Evolutionary conservation across 2,113 vertebrate species (phyloP), one percentile per base, ranked within the genome.

Genomic region (Lophotis ruficrista): DNA sequence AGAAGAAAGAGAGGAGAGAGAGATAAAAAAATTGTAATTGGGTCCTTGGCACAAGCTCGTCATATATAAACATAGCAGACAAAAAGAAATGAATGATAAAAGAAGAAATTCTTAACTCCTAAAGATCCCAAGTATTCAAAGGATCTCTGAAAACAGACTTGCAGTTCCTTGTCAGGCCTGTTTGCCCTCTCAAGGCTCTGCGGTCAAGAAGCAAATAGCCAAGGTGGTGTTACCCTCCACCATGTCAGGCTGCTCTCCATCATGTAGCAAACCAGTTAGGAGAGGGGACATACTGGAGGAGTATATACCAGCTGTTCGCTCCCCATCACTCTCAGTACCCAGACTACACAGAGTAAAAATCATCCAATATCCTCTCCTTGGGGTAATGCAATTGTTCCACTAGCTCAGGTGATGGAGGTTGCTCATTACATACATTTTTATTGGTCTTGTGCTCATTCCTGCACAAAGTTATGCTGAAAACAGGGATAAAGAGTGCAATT

Each of bases 11-110:
- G n/a, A 9, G 7, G 54, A 60, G 56, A 73, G 48, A 89, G 77
- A 94, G 8, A 35, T 48, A 80, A 75, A 88, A 96, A 81, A 83
- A 89, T 4, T 14, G 12, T 80, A 97, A 95, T 93, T 95, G 83
- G 71, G 56, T 93, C 95, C 69, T 92, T 94, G 86, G 90, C 83
- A 73, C 60, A 88, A 96, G 68, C 91, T 88, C 20, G 3, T 90
- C 47, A 7, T 62, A 81, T 76, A 95, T 75, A 93, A 97, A 96
- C 94, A 92, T 4, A 94, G 78, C 90, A 95, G 73, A 87, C 53
- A 78, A 76, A 91, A 69, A 75, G 57, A 43, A 21, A 4, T 5
- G 38, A 47, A 65, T 6, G 70, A 83, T 91, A 51, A 89, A 96
- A 90, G 51, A 31, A 89, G 65, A 37, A 24, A 38, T 62, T 83